Evolutionary conservation across 2,797 vertebrate species (phyloP).

Genomic region (Rousettus madagascariensis): DNA sequence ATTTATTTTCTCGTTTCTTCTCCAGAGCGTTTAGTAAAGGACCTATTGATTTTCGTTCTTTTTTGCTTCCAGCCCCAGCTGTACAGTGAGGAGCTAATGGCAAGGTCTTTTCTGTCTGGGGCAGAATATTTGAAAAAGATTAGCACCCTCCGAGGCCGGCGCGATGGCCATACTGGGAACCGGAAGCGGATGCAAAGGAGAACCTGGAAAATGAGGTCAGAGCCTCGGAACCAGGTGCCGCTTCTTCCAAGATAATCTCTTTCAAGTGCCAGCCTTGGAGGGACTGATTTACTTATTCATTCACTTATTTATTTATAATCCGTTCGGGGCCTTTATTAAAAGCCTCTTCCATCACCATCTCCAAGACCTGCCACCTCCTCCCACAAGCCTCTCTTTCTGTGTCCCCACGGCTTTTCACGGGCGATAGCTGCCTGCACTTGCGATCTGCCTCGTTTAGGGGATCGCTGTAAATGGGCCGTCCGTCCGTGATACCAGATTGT

Average conservation of each 20-base stretch:
- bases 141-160: background rate
- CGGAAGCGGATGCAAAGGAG: background rate
- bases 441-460: background rate
- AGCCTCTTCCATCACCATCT: background rate
- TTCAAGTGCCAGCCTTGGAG: background rate
- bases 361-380: background rate
- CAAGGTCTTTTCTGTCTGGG: slow-evolving; percentile 43
- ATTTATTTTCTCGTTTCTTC: slow-evolving; percentile 46
- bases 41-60: slow-evolving; percentile 73
- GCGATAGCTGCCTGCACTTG: fast-evolving
- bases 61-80: slow-evolving; percentile 55
- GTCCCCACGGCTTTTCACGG: fast-evolving
- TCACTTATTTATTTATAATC: background rate
- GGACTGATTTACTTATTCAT: background rate
- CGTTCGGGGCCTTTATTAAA: background rate
- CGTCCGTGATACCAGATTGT: background rate
- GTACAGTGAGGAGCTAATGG: slow-evolving; percentile 32
- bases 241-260: background rate
- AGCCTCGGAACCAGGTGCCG: background rate
- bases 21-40: slow-evolving; percentile 53
- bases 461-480: background rate
- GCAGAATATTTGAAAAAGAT: background rate
- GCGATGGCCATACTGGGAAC: background rate
- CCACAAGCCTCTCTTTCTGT: fast-evolving
- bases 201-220: background rate